These are phyloP conservation scores for Clarias gariepinus DNA, from an alignment of 2,113 vertebrate species.

Conservation along the genomic window DNA sequence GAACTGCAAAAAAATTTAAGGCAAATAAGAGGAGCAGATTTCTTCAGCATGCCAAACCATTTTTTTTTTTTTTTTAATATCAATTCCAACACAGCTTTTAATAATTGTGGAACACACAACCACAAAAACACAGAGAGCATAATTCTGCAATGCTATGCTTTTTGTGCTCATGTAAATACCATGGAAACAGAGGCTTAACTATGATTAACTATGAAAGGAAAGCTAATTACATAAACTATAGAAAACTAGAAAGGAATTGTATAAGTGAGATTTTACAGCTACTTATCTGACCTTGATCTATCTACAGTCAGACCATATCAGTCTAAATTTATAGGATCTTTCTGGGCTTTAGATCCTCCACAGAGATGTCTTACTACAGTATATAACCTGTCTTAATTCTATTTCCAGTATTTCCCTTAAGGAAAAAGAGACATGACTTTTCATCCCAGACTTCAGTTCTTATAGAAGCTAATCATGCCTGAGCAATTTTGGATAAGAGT, in stretches of 20 bases:
- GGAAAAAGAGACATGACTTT: constrained; percentile 24
- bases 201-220: neutral
- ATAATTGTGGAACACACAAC: neutral
- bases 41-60: neutral
- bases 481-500: constrained; percentile 59
- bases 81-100: neutral
- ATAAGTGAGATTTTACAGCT: constrained; percentile 4
- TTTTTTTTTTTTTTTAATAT: neutral
- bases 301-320: constrained; percentile 29
- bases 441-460: constrained; percentile 44
- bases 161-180: neutral
- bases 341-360: constrained; percentile 46
- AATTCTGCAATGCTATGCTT: neutral
- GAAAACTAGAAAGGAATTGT: neutral
- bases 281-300: constrained; percentile 36
- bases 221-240: neutral
- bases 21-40: neutral
- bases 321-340: constrained; percentile 17
- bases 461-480: constrained; percentile 63
- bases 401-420: constrained; percentile 52
- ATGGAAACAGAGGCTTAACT: neutral
- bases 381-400: constrained; percentile 59
- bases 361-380: constrained; percentile 53
- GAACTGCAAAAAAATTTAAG: neutral
- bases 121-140: neutral